Percentiles rank a stretch among this genome's conserved stretches.
Conservation (phyloP, 2,113 vertebrate species). For the Varanus komodoensis region DNA sequence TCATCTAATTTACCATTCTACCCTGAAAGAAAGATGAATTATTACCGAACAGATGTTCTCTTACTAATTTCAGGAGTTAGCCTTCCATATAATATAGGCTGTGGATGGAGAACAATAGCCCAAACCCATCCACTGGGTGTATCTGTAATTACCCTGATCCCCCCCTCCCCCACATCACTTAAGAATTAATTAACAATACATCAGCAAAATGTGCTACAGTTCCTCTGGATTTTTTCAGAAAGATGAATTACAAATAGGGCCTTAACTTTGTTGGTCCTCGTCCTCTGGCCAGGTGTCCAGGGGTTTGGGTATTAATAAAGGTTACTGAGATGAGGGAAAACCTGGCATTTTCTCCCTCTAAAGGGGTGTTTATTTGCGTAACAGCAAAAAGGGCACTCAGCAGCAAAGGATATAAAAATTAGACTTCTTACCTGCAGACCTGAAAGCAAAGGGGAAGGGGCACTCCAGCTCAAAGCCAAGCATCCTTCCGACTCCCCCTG, state of each 20-base stretch:
- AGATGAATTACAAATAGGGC: neutral
- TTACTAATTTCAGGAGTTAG: slow-evolving; percentile 11
- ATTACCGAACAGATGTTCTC: neutral
- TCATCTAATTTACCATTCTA: neutral
- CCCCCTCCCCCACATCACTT: too few species aligned
- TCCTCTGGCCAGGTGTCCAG: neutral
- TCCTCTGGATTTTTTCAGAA: neutral
- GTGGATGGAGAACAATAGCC: neutral
- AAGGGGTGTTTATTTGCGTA: too few species aligned
- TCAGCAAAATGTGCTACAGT: neutral
- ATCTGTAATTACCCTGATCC: neutral
- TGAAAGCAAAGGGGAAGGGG: too few species aligned
- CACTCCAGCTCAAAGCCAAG: too few species aligned
- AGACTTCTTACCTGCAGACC: too few species aligned
- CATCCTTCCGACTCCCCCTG: too few species aligned
- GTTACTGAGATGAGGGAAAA: too few species aligned
- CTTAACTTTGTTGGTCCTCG: neutral
- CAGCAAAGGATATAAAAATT: too few species aligned
- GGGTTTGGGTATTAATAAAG: neutral
- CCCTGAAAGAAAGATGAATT: neutral
- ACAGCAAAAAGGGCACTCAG: too few species aligned
- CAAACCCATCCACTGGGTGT: neutral
- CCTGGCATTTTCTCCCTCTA: too few species aligned
- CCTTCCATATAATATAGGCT: neutral
- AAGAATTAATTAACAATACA: neutral